A percentile compares a stretch with the other conserved stretches of the same genome.
Evolutionary conservation across 2,797 vertebrate species (phyloP).

Genomic region (Megaceryle alcyon): DNA sequence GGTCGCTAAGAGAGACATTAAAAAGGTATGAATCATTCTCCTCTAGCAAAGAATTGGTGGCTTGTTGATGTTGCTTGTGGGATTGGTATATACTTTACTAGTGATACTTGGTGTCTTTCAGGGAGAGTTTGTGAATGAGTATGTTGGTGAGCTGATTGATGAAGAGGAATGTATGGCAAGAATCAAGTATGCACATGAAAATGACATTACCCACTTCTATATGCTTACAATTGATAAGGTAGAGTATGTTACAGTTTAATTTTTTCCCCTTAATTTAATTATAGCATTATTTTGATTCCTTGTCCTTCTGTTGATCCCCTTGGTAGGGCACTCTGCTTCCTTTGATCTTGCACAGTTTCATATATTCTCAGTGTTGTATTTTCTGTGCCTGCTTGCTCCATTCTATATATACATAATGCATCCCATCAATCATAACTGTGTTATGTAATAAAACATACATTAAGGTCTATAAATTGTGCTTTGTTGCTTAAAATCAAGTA

Average conservation of each 20-base stretch:
- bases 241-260: not conserved
- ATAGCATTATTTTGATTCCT: not conserved
- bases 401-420: not conserved
- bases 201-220: conserved; percentile 96
- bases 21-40: conserved; percentile 84
- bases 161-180: conserved; percentile 96
- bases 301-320: not conserved
- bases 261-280: not conserved
- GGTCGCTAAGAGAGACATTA: conserved; percentile 90
- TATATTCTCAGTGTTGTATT: not conserved
- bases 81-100: not conserved
- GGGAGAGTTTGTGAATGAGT: conserved; percentile 98
- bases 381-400: not conserved
- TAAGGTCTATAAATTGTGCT: not conserved
- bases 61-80: not conserved
- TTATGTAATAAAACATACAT: not conserved
- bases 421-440: not conserved
- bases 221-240: conserved; percentile 99
- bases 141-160: conserved; percentile 95
- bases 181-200: conserved; percentile 93
- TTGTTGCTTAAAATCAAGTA: not conserved
- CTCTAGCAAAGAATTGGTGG: rapidly evolving
- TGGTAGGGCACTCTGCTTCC: not conserved
- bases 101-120: conserved; percentile 58
- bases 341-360: not conserved